Conservation (phyloP, 2,888 invertebrate genomes). For the Zaprionus obscuricornis region DNA sequence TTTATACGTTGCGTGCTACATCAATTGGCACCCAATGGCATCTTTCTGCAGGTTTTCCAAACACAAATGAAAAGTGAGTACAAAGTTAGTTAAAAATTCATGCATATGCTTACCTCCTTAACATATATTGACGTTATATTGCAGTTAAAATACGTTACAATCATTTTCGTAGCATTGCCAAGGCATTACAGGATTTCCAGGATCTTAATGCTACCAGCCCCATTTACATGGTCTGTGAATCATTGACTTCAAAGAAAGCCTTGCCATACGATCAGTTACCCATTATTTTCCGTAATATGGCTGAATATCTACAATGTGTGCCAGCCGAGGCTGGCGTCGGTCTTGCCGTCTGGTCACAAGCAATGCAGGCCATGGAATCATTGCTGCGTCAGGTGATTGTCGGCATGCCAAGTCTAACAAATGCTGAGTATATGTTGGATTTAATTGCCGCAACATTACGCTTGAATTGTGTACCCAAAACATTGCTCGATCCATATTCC, state of each 20-base stretch:
- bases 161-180: conserved; percentile 97
- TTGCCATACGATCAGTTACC: conserved; percentile 89
- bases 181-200: conserved; percentile 96
- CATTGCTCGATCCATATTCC: conserved; percentile 96
- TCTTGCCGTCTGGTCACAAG: conserved; percentile 90
- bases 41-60: conserved; percentile 97
- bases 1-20: conserved; percentile 98
- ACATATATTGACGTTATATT: too few species aligned
- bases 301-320: conserved; percentile 95
- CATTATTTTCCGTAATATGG: conserved; percentile 94
- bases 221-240: conserved; percentile 91
- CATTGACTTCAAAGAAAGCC: conserved; percentile 90
- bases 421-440: conserved; percentile 88
- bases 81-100: background rate
- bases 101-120: background rate
- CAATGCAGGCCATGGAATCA: conserved; percentile 93
- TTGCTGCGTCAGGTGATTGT: conserved; percentile 91
- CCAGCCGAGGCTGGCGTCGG: conserved; percentile 91
- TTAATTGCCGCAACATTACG: conserved; percentile 92
- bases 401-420: conserved; percentile 88
- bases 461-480: conserved; percentile 89
- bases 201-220: conserved; percentile 98
- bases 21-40: conserved; percentile 97
- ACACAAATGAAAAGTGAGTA: conserved; percentile 91
- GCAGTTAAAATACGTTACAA: conserved; percentile 86